These are phyloP conservation scores for Dicrostonyx torquatus DNA, from an alignment of 2,797 vertebrate genomes.

Conservation along the genomic window DNA sequence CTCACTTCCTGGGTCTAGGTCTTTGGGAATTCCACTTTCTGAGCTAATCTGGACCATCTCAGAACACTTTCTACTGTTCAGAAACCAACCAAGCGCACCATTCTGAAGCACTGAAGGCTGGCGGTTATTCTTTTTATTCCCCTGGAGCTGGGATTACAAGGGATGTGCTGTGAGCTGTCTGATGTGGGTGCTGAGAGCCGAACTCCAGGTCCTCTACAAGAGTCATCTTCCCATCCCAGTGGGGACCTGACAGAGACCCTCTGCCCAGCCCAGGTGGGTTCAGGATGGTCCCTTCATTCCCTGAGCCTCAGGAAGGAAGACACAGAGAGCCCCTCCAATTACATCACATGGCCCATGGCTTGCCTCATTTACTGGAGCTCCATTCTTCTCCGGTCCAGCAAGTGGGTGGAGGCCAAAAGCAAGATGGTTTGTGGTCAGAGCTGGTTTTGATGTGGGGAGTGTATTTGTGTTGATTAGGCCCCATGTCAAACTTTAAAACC, in stretches of 20 bases:
- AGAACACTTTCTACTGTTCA: not conserved
- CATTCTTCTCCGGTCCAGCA: not conserved
- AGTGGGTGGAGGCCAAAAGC: not conserved
- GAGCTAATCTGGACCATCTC: not conserved
- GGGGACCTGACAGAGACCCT: not conserved
- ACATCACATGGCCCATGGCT: not conserved
- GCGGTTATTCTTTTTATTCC: not conserved
- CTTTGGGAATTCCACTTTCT: not conserved
- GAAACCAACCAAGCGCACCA: not conserved
- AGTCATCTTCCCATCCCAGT: not conserved
- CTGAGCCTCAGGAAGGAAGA: not conserved
- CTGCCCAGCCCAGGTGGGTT: not conserved
- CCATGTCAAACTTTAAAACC: conserved; percentile 19
- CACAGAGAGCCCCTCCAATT: not conserved
- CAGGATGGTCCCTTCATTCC: not conserved
- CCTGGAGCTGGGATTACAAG: not conserved
- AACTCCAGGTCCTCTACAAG: not conserved
- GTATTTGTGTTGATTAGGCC: conserved; percentile 20
- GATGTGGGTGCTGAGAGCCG: not conserved
- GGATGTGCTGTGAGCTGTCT: not conserved
- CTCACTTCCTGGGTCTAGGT: not conserved
- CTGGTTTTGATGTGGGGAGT: not conserved
- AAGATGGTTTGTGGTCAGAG: not conserved
- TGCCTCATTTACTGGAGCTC: not conserved
- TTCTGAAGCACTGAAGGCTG: not conserved